These are phyloP conservation scores for Tetragonula clypearis DNA, from an alignment of 1,140 invertebrate species.

Conservation along the genomic window DNA sequence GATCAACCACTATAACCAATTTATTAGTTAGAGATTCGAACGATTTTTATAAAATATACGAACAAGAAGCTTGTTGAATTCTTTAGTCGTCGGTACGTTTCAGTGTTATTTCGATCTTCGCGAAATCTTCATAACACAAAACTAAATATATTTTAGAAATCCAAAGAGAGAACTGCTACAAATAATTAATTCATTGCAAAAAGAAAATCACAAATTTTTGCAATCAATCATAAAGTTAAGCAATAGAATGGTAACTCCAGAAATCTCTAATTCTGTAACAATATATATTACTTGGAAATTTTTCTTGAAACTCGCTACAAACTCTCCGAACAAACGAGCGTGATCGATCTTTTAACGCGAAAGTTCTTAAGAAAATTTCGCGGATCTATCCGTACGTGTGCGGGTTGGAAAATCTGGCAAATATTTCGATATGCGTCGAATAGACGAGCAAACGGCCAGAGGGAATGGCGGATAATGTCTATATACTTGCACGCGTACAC, in stretches of 20 bases:
- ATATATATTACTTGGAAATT: neutral
- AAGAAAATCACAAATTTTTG: neutral
- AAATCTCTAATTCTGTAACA: neutral
- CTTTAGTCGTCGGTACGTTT: too few species aligned
- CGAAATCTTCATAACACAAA: neutral
- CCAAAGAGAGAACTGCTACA: neutral
- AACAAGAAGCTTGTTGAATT: too few species aligned
- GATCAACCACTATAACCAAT: too few species aligned
- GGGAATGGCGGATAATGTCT: conserved; percentile 60
- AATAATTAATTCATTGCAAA: neutral
- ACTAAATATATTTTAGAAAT: neutral
- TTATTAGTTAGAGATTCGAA: too few species aligned
- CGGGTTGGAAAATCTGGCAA: conserved; percentile 41
- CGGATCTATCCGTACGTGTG: neutral
- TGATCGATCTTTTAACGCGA: neutral
- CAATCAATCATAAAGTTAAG: too few species aligned
- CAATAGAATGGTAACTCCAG: neutral
- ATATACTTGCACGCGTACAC: conserved; percentile 48
- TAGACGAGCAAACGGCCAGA: conserved; percentile 57
- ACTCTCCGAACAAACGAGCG: too few species aligned
- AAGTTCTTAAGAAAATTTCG: conserved; percentile 10
- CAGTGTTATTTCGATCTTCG: too few species aligned
- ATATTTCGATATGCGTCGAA: conserved; percentile 50
- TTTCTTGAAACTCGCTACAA: neutral
- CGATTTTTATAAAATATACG: too few species aligned